Percentiles rank a stretch among this genome's conserved stretches.
Conservation (phyloP, 2,113 vertebrate genomes). For the Xyliphius kryptos region DNA sequence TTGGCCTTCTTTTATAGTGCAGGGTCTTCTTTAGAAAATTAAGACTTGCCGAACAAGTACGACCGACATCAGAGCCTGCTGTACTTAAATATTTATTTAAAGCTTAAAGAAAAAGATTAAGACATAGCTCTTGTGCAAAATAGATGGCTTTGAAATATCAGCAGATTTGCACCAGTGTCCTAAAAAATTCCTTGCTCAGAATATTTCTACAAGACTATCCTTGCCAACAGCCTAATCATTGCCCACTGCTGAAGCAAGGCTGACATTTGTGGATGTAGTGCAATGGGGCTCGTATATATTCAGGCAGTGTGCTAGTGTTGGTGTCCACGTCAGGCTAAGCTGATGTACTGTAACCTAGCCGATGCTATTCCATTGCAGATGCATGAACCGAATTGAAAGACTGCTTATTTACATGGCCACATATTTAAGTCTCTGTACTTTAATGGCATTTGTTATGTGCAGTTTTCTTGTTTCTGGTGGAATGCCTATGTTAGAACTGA, state of each 20-base stretch:
- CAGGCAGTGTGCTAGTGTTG: conserved; percentile 7
- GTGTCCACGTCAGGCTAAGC: conserved; percentile 2
- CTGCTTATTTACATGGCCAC: conserved; percentile 24
- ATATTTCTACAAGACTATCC: no score
- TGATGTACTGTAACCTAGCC: conserved; percentile 14
- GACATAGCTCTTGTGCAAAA: background rate
- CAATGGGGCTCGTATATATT: background rate
- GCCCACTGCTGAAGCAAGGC: conserved; percentile 12
- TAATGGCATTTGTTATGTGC: conserved; percentile 11
- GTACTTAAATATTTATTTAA: no score
- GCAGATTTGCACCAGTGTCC: conserved; percentile 1
- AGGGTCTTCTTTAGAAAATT: background rate
- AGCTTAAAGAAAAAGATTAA: background rate
- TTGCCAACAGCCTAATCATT: background rate
- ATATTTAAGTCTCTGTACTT: conserved; percentile 4
- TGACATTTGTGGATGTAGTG: conserved; percentile 2
- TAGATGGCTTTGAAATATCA: background rate
- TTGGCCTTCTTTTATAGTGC: no score
- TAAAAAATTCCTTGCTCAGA: background rate
- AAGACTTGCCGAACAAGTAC: no score
- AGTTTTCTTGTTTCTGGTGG: conserved; percentile 12
- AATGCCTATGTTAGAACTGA: background rate
- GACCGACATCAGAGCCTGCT: no score
- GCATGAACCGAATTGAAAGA: conserved; percentile 3
- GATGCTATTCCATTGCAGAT: conserved; percentile 27